phyloP scores from a whole-genome alignment of 2,888 invertebrate species.

The Odiellus spinosus region DNA sequence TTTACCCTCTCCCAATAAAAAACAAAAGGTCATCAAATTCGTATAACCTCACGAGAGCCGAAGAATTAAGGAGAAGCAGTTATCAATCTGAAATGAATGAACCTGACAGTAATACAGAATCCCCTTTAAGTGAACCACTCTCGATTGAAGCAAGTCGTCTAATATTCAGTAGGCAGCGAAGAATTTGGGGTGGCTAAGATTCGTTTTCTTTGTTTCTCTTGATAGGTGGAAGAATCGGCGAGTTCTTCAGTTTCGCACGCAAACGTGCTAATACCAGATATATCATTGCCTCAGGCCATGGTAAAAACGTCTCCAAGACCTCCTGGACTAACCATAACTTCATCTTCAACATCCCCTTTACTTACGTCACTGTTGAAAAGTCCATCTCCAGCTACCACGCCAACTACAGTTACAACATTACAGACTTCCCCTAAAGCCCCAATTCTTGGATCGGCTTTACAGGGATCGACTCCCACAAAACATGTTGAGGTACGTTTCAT shows the following conservation, averaged over 20 bases:
- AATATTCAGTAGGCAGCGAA: too few species aligned
- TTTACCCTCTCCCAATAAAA: background rate
- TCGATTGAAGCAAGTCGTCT: background rate
- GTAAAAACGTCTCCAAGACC: background rate
- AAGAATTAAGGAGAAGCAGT: conserved; percentile 7
- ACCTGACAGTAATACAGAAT: conserved; percentile 11
- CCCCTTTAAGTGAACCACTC: conserved; percentile 5
- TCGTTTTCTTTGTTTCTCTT: background rate
- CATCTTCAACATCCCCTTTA: conserved; percentile 41
- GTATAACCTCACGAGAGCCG: background rate
- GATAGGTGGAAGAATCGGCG: too few species aligned
- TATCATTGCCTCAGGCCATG: too few species aligned
- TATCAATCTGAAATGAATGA: conserved; percentile 14
- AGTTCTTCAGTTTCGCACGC: too few species aligned
- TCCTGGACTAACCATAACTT: conserved; percentile 9
- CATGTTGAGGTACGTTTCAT: too few species aligned
- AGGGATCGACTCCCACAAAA: too few species aligned
- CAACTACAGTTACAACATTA: conserved; percentile 7
- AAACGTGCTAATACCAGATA: too few species aligned
- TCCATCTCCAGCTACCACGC: conserved; percentile 34
- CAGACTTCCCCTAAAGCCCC: background rate
- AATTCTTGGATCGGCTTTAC: too few species aligned
- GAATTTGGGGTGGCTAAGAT: too few species aligned
- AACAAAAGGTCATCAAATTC: background rate
- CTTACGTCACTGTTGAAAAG: conserved; percentile 67